These are phyloP conservation scores for Ceuthmochares aereus DNA, from an alignment of 2,113 vertebrate genomes.

Conservation along the genomic window DNA sequence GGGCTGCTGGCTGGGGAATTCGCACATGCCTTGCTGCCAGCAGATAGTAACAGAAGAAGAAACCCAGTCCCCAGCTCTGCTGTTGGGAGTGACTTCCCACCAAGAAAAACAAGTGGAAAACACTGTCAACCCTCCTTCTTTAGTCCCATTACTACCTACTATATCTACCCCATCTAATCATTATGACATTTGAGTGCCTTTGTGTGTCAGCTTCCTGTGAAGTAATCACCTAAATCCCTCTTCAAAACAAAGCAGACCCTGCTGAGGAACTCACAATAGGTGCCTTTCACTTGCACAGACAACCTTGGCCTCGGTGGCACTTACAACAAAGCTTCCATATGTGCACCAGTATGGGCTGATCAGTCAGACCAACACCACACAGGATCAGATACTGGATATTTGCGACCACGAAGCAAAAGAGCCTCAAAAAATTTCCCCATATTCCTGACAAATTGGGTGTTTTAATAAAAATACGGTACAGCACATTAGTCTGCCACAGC, in stretches of 20 bases:
- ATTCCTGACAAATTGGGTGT: background rate
- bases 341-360: conserved; percentile 53
- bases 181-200: conserved; percentile 53
- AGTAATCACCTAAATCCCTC: conserved; percentile 51
- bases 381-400: background rate
- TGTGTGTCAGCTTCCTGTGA: conserved; percentile 57
- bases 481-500: background rate
- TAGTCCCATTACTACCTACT: conserved; percentile 31
- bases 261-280: conserved; percentile 65
- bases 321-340: conserved; percentile 58
- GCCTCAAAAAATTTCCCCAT: background rate
- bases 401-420: background rate
- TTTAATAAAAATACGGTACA: background rate
- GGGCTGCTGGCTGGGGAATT: background rate
- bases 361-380: background rate
- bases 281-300: conserved; percentile 42
- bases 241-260: conserved; percentile 35
- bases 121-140: background rate
- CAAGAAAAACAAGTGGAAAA: background rate
- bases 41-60: background rate
- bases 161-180: conserved; percentile 44
- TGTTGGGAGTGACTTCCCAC: background rate
- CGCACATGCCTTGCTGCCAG: background rate
- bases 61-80: background rate
- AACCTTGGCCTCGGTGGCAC: conserved; percentile 50